Percentiles rank a stretch among this genome's conserved stretches.
Evolutionary conservation across 2,888 invertebrate genomes (phyloP).

Genomic region (Stomorhina lunata): DNA sequence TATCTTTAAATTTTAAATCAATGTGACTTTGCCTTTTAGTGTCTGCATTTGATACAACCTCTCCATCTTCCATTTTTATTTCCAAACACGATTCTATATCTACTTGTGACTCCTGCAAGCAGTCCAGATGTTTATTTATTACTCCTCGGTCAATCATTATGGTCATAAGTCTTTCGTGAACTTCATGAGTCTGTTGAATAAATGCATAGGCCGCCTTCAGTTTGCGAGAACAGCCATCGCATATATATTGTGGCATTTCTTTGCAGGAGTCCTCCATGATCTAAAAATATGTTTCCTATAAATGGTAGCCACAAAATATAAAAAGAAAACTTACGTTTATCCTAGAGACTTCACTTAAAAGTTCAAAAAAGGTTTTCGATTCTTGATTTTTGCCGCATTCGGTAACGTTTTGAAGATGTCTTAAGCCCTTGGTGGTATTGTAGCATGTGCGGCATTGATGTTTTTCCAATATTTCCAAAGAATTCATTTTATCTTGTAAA

Average conservation of each 20-base stretch:
- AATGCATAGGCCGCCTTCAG: constrained; percentile 47
- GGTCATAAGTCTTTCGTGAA: background rate
- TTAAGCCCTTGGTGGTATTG: constrained; percentile 40
- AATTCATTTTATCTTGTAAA: background rate
- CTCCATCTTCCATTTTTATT: constrained; percentile 41
- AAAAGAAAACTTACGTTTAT: constrained; percentile 53
- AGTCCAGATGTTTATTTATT: constrained; percentile 9
- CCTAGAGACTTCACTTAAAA: constrained; percentile 37
- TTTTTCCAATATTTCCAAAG: background rate
- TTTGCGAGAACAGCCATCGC: constrained; percentile 29
- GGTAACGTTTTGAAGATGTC: constrained; percentile 11
- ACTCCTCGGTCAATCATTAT: background rate
- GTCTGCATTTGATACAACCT: background rate
- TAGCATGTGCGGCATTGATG: constrained; percentile 46
- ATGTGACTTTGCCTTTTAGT: background rate
- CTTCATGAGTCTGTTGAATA: constrained; percentile 35
- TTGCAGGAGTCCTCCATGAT: constrained; percentile 5
- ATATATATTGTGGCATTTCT: constrained; percentile 48
- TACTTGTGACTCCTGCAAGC: constrained; percentile 48
- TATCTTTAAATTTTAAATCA: background rate
- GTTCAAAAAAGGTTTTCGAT: constrained; percentile 42
- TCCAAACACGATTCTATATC: constrained; percentile 42
- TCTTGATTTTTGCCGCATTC: background rate
- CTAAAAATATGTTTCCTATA: background rate
- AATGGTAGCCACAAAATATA: background rate